Evolutionary conservation across 2,888 invertebrate genomes (phyloP), one percentile per base, ranked within the genome.

Genomic region (Dasysyrphus albostriatus): DNA sequence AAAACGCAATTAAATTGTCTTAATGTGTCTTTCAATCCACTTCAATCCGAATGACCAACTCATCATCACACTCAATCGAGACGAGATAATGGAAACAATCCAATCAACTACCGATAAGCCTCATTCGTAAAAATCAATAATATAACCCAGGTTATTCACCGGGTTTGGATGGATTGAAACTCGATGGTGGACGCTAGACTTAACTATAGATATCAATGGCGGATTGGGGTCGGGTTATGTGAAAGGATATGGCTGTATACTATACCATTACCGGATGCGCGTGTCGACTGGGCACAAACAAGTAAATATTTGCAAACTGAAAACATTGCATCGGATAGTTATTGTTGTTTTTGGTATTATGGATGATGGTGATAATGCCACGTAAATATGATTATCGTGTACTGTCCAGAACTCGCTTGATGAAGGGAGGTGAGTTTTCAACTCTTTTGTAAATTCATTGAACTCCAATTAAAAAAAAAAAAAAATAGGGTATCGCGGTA

Each of bases 321-420:
- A 81, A 85, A 85, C 84, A 73, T 73, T 77, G 84, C 76, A 61
- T 34, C 32, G 81, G 39, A 69, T 69, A 54, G 67, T 85, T 77
- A 76, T 59, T 84, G 37, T 37, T 58, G 34, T 24, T 29, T 32
- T 32, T 65, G 32, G 49, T 34, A 24, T 37, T 34, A 49, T 34
- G 34, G 56, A 14, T 49, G 80, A 81, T 77, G 80, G 75, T 59
- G 81, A 76, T 85, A 77, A 75, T 83, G 69, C 59, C 81, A 49
- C 81, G 81, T 73, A 85, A 85, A 85, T 81, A 81, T 77, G 76
- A 81, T 85, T 85, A 85, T 85, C 84, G 59, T 77, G 49, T 73
- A 39, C 51, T 24, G 39, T 42, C 61, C 42, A 39, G 61, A 39
- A 24, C 6, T 80, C 37, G 49, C 73, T 8, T 54, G 54, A 6